Percentiles rank a stretch among this genome's conserved stretches.
phyloP scores from a whole-genome alignment of 2,888 invertebrate genomes.

The Epistrophella euchroma region DNA sequence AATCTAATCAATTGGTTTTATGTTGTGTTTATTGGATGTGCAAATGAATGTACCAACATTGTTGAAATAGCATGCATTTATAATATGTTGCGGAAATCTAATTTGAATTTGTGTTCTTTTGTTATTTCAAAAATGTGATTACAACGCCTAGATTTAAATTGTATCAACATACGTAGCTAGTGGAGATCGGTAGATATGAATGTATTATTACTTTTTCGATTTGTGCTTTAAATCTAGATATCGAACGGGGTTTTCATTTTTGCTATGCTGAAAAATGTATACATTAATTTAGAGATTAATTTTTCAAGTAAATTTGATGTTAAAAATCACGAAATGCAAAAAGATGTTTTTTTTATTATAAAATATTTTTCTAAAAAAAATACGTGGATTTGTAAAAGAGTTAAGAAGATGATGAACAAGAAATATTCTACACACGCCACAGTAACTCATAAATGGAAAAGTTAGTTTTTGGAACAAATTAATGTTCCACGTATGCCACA shows the following conservation, averaged over 20 bases:
- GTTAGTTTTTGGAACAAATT: no score
- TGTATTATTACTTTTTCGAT: not conserved
- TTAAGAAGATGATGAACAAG: no score
- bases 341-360: no score
- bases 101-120: constrained; percentile 8
- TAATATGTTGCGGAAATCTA: constrained; percentile 13
- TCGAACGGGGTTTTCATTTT: not conserved
- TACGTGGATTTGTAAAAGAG: no score
- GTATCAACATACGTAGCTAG: not conserved
- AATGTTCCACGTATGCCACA: no score
- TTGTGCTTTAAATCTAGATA: not conserved
- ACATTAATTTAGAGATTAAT: no score
- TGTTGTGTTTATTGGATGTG: not conserved
- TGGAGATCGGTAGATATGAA: not conserved
- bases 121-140: constrained; percentile 17
- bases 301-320: not conserved
- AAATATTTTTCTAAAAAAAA: no score
- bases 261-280: no score
- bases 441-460: no score
- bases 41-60: not conserved
- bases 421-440: no score
- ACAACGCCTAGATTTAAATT: constrained; percentile 5
- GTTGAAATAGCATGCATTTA: not conserved
- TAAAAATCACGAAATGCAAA: no score
- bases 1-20: constrained; percentile 36